These are phyloP conservation scores for Drosophila monieri DNA, from an alignment of 2,888 invertebrate species.

Conservation along the genomic window DNA sequence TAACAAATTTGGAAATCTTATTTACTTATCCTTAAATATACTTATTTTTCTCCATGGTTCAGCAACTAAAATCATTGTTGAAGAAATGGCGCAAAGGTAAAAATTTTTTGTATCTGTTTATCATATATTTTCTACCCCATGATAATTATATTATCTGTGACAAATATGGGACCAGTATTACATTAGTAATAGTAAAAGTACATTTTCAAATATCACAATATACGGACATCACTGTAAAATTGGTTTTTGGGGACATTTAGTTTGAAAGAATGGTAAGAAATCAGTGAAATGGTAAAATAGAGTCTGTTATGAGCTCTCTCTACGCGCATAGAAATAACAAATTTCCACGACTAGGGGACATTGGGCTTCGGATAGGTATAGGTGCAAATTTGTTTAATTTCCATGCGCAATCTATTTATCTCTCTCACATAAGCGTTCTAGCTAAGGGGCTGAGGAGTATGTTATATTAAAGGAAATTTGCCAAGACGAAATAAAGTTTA, in stretches of 20 bases:
- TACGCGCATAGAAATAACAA: slow-evolving; percentile 76
- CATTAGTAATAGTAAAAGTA: slow-evolving; percentile 37
- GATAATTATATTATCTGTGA: slow-evolving; percentile 59
- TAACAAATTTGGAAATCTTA: slow-evolving; percentile 32
- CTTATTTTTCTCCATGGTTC: slow-evolving; percentile 4
- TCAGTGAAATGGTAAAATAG: slow-evolving; percentile 29
- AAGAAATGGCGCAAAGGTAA: neutral
- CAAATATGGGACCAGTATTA: slow-evolving; percentile 45
- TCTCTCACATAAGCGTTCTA: slow-evolving; percentile 74
- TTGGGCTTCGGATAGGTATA: neutral
- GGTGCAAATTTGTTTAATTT: slow-evolving; percentile 68
- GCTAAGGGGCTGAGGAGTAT: slow-evolving; percentile 50
- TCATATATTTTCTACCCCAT: neutral
- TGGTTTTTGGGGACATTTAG: slow-evolving; percentile 19
- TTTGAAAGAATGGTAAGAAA: neutral
- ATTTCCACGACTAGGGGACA: slow-evolving; percentile 11
- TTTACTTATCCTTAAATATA: slow-evolving; percentile 39
- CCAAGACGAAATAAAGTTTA: neutral
- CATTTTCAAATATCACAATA: slow-evolving; percentile 70
- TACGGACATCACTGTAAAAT: slow-evolving; percentile 47
- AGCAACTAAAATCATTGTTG: neutral
- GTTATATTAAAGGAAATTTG: slow-evolving; percentile 32
- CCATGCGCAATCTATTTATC: slow-evolving; percentile 81
- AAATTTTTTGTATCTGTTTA: neutral
- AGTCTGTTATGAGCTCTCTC: slow-evolving; percentile 47